Percentiles rank a stretch among this genome's conserved stretches.
phyloP scores from a whole-genome alignment of 1,140 invertebrate genomes.

The Drosophila pectinifera region DNA sequence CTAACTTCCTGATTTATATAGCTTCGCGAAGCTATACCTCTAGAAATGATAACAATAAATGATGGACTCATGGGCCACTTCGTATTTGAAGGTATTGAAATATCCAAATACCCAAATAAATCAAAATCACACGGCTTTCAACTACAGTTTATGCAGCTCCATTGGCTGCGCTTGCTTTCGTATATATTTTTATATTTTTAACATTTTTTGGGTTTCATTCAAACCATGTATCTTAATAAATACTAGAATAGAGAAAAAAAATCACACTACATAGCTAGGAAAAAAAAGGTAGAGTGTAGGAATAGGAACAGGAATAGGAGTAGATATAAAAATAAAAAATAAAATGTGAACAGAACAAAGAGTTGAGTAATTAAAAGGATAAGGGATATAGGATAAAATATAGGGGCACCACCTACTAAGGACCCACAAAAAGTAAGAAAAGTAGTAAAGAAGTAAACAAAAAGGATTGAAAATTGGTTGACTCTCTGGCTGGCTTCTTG shows the following conservation, averaged over 20 bases:
- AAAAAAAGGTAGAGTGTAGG: slow-evolving; percentile 44
- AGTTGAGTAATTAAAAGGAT: slow-evolving; percentile 16
- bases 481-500: slow-evolving; percentile 66
- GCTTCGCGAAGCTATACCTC: no score
- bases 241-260: slow-evolving; percentile 65
- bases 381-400: slow-evolving; percentile 32
- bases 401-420: slow-evolving; percentile 63
- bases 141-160: slow-evolving; percentile 62
- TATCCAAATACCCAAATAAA: no score
- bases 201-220: slow-evolving; percentile 77
- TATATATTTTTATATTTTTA: slow-evolving; percentile 72
- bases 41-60: no score
- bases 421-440: slow-evolving; percentile 47
- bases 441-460: slow-evolving; percentile 12
- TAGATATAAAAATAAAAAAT: slow-evolving; percentile 2
- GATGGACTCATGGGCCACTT: no score
- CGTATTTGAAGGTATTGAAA: no score
- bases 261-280: slow-evolving; percentile 52
- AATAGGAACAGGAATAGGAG: slow-evolving; percentile 1
- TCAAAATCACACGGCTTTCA: not conserved
- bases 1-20: no score
- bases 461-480: slow-evolving; percentile 32
- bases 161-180: slow-evolving; percentile 65
- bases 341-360: slow-evolving; percentile 10
- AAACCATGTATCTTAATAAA: slow-evolving; percentile 81